These are phyloP conservation scores for Microtus richardsoni DNA, from an alignment of 2,113 vertebrate species.

Conservation along the genomic window DNA sequence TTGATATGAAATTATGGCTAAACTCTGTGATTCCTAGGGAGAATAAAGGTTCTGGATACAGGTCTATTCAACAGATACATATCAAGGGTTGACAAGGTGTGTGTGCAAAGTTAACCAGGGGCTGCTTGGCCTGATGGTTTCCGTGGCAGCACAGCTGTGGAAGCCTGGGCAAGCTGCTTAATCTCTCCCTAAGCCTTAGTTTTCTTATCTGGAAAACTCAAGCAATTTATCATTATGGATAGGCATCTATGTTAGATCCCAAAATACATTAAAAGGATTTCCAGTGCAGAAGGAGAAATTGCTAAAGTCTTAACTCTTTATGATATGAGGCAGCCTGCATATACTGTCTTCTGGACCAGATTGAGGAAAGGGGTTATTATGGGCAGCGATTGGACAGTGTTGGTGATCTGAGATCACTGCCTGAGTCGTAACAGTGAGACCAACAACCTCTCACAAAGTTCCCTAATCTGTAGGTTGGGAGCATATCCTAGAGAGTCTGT, in stretches of 20 bases:
- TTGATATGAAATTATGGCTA: neutral
- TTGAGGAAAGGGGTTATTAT: neutral
- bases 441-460: neutral
- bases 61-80: neutral
- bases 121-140: neutral
- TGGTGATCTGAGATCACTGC: neutral
- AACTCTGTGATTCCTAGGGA: neutral
- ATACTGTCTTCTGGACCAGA: neutral
- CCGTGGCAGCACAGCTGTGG: constrained; percentile 70
- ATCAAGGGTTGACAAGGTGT: neutral
- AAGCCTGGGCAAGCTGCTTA: constrained; percentile 75
- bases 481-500: neutral
- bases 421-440: neutral
- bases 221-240: neutral
- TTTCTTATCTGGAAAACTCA: constrained; percentile 70
- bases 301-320: neutral
- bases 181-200: constrained; percentile 35
- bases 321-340: neutral
- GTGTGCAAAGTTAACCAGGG: neutral
- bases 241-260: neutral
- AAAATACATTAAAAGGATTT: constrained; percentile 21
- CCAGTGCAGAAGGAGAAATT: neutral
- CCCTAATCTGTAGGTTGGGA: neutral
- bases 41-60: neutral
- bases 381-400: neutral